A percentile compares a stretch with the other conserved stretches of the same genome.
These are phyloP conservation scores for Lanius collurio DNA, from an alignment of 2,113 vertebrate species.

Conservation along the genomic window DNA sequence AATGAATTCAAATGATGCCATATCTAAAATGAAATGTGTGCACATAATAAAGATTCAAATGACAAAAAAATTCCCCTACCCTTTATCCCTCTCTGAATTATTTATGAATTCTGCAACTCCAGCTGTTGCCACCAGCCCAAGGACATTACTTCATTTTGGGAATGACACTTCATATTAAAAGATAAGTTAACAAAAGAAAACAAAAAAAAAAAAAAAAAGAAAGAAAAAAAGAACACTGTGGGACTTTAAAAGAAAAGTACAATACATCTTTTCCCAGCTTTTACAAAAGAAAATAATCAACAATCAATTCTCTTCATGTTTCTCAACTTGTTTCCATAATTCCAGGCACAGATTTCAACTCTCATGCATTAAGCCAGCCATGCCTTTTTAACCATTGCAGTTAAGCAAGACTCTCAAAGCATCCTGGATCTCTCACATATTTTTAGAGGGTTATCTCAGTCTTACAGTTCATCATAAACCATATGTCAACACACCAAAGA, in stretches of 20 bases:
- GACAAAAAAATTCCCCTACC: neutral
- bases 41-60: constrained; percentile 56
- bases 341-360: neutral
- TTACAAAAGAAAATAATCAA: neutral
- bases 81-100: constrained; percentile 57
- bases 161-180: constrained; percentile 35
- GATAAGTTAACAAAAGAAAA: neutral
- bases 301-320: neutral
- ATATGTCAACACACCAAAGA: neutral
- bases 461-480: neutral
- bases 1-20: constrained; percentile 56
- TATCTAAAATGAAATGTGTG: constrained; percentile 42
- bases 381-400: neutral
- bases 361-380: neutral
- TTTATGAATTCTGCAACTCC: constrained; percentile 53
- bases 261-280: neutral
- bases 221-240: neutral
- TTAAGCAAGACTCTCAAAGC: neutral
- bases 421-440: neutral
- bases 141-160: constrained; percentile 47
- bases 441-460: neutral
- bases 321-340: constrained; percentile 7
- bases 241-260: neutral
- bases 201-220: neutral
- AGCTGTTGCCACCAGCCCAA: constrained; percentile 63